Conservation (phyloP, 2,113 vertebrate species). For the Protobothrops mucrosquamatus region DNA sequence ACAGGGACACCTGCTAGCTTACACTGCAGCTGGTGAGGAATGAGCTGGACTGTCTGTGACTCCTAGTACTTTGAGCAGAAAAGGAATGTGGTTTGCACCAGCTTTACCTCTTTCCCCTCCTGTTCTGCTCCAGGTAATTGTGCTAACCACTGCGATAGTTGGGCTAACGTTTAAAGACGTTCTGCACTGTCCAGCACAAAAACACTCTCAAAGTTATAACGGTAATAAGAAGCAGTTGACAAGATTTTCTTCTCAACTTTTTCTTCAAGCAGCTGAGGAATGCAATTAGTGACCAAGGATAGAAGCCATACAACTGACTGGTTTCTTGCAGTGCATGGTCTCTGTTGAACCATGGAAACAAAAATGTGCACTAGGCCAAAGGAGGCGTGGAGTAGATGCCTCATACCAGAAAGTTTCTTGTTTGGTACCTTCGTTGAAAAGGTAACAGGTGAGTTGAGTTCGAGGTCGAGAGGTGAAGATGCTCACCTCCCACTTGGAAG, state of each 20-base stretch:
- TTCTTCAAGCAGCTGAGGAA: background rate
- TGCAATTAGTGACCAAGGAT: background rate
- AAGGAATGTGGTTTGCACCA: background rate
- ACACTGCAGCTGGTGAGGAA: background rate
- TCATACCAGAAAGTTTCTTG: background rate
- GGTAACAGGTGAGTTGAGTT: background rate
- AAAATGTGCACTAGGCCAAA: background rate
- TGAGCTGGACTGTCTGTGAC: background rate
- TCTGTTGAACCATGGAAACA: background rate
- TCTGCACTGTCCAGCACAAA: background rate
- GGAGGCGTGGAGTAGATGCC: background rate
- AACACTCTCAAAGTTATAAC: background rate
- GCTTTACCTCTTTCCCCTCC: background rate
- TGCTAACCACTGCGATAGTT: too few relatives aligned
- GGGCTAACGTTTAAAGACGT: background rate
- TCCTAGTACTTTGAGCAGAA: background rate
- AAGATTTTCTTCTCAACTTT: background rate
- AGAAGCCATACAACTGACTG: too few relatives aligned
- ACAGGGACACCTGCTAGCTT: background rate
- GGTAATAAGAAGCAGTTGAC: background rate
- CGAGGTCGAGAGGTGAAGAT: background rate
- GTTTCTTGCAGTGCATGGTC: background rate
- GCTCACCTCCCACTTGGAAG: background rate
- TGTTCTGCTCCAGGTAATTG: background rate
- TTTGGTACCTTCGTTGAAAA: background rate